A percentile compares a stretch with the other conserved stretches of the same genome.
These are phyloP conservation scores for Mamestra brassicae DNA, from an alignment of 2,888 invertebrate genomes.

Conservation along the genomic window DNA sequence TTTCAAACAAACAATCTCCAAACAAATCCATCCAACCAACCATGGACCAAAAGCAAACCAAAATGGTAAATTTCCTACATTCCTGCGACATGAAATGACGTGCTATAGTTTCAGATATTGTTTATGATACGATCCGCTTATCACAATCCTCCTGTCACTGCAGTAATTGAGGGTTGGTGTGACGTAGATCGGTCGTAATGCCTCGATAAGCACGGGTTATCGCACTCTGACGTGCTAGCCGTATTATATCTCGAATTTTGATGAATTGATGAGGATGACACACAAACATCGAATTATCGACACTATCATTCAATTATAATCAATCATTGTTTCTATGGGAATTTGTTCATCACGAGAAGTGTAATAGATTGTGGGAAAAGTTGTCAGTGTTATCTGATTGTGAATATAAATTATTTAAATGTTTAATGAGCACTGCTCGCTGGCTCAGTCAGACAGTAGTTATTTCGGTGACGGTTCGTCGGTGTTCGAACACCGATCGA, in stretches of 20 bases:
- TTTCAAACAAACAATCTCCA: not conserved
- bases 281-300: slow-evolving; percentile 51
- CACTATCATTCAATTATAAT: slow-evolving; percentile 51
- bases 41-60: not conserved
- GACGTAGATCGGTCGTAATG: slow-evolving; percentile 68
- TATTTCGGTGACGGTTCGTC: slow-evolving; percentile 19
- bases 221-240: slow-evolving; percentile 65
- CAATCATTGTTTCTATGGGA: slow-evolving; percentile 62
- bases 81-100: slow-evolving; percentile 25
- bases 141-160: slow-evolving; percentile 62
- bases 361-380: slow-evolving; percentile 44
- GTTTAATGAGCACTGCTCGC: slow-evolving; percentile 10
- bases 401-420: slow-evolving; percentile 2
- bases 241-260: slow-evolving; percentile 53
- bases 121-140: slow-evolving; percentile 60
- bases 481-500: not conserved
- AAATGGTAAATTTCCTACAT: slow-evolving; percentile 20
- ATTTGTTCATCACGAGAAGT: slow-evolving; percentile 35
- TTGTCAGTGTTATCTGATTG: slow-evolving; percentile 30
- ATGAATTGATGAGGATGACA: slow-evolving; percentile 64
- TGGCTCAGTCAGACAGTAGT: not conserved
- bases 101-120: slow-evolving; percentile 44
- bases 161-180: slow-evolving; percentile 62
- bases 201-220: slow-evolving; percentile 69
- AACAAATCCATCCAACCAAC: not conserved